Evolutionary conservation across 2,797 vertebrate species (phyloP), one percentile per base, ranked within the genome.

Genomic region (Characodon lateralis): DNA sequence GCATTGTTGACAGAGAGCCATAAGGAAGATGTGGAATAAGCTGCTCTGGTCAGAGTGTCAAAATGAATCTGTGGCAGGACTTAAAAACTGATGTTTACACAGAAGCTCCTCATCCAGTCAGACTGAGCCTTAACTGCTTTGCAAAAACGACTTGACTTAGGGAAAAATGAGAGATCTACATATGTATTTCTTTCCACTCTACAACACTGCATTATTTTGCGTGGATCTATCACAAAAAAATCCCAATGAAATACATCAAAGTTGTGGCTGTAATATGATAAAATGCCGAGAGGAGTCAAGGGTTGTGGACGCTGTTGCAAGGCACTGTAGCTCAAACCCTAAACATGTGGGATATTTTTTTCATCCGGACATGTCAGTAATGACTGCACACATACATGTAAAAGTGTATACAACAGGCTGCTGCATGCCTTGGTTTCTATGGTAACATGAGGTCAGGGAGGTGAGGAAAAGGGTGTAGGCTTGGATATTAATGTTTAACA

Each of bases 391-490:
- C 20, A 39, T 13, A 75, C 14, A 74, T 1, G 14, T 53, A n/a
- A 2, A 28, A 3, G 35, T n/a, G 43, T 22, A 8, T 18, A 26
- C 24, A 69, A 55, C 58, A 28, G 61, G 18, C 69, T 70, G 53
- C 55, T 73, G 35, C 35, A 39, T 9, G 53, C 82, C 56, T 74
- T 59, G 41, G 75, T 92, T 76, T 80, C 86, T 80, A 78, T 79
- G 80, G 85, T 73, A 82, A 88, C 80, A 43, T 10, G 69, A 69
- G 83, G 78, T 74, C 82, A 69, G 80, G 13, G 85, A 85, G 76
- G 80, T 89, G 73, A 85, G 76, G 71, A 55, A 73, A 72, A 73
- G 90, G 87, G 87, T 63, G 90, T 83, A 74, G 87, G 77, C 84
- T 79, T 48, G 58, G 28, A 77, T 50, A 56, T 71, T 84, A 76